Conservation (phyloP, 2,888 invertebrate species). For the Stenichneumon culpator region DNA sequence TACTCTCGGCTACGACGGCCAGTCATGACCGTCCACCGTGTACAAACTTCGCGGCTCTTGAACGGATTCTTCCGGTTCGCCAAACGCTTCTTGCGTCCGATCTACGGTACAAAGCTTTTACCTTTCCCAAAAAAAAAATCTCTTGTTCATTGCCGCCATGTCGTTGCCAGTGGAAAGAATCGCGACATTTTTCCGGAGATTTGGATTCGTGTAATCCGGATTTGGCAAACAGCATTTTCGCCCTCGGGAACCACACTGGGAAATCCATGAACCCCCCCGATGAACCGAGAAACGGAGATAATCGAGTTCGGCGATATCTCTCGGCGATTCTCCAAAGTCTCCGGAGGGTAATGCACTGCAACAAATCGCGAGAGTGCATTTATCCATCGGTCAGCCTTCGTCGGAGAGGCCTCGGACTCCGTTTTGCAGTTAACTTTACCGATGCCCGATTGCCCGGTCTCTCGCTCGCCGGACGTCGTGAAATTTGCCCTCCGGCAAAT, state of each 20-base stretch:
- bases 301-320: conserved; percentile 35
- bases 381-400: conserved; percentile 28
- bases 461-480: conserved; percentile 48
- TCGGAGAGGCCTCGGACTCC: neutral
- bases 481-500: conserved; percentile 55
- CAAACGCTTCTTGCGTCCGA: conserved; percentile 42
- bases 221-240: conserved; percentile 13
- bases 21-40: conserved; percentile 35
- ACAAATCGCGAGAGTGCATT: conserved; percentile 15
- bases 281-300: conserved; percentile 36
- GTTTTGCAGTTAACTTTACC: conserved; percentile 33
- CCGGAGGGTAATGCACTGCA: conserved; percentile 7
- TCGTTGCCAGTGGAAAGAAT: conserved; percentile 38
- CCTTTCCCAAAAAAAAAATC: conserved; percentile 10
- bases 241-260: neutral
- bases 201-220: conserved; percentile 54
- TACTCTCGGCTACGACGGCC: conserved; percentile 55
- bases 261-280: conserved; percentile 4
- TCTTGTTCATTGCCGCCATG: conserved; percentile 15
- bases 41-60: conserved; percentile 50
- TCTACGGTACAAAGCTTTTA: conserved; percentile 2
- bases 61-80: conserved; percentile 71
- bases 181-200: conserved; percentile 54
- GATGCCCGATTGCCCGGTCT: conserved; percentile 8
- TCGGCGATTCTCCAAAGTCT: neutral